Evolutionary conservation across 1,140 invertebrate species (phyloP), one percentile per base, ranked within the genome.

Genomic region (Dufourea novaeangliae): DNA sequence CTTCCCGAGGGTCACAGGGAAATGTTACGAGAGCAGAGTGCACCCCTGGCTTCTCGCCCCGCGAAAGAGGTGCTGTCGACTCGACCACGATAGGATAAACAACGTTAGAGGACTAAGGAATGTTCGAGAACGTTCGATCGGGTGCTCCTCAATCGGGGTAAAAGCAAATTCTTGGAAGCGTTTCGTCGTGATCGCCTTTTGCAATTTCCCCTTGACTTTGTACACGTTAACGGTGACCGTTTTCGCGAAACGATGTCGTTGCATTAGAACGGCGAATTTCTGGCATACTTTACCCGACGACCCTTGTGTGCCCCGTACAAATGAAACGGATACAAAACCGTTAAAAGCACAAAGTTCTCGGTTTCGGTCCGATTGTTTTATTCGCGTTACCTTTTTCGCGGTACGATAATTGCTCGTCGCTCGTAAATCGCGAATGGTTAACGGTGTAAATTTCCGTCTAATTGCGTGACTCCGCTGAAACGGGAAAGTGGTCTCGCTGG

Each of bases 21-120:
- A 32, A 41, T 72, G 46, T n/a, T n/a, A 62, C 6, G 59, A n/a
- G 61, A 37, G 4, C 44, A 8, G 2, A 27, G 32, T 12, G 20
- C 4, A 32, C 3, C 39, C 37, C 52, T 52, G 46, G 14, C 22
- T 22, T 6, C 22, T 14, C 0, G 7, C 10, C 11, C 1, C 2
- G 12, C 14, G 22, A 11, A 50, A 50, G 22, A 14, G 22, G 37
- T 8, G 1, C 44, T n/a, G 20, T n/a, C 56, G 54, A 29, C 32
- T 39, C n/a, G 34, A 0, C 44, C 11, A 2, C 10, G 12, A 25
- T 66, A 39, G n/a, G 25, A 56, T 56, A 62, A 66, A 66, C 46
- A 64, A n/a, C 39, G n/a, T 7, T 29, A 62, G 34, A 72, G 27
- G 50, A 66, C 25, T 66, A 8, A 52, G 5, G 32, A 74, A 54